These are phyloP conservation scores for Pluvialis apricaria DNA, from an alignment of 2,113 vertebrate species.

Conservation along the genomic window DNA sequence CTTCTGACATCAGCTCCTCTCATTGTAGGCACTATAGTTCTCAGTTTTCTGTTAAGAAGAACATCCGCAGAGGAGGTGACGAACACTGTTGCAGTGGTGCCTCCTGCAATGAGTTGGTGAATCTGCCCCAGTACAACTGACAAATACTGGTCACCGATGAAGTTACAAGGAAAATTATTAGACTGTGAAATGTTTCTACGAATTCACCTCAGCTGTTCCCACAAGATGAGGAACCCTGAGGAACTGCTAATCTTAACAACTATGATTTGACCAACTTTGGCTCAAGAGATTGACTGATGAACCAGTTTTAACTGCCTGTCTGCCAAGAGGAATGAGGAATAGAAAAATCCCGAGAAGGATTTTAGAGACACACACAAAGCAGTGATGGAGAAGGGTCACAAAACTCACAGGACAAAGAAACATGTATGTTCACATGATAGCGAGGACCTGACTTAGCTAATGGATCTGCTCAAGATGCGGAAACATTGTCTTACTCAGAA, in stretches of 20 bases:
- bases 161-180: not conserved
- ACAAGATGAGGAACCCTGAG: not conserved
- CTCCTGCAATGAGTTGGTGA: not conserved
- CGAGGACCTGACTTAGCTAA: not conserved
- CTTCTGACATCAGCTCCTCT: not conserved
- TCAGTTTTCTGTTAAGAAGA: not conserved
- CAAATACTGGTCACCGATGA: not conserved
- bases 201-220: not conserved
- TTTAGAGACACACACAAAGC: not conserved
- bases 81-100: not conserved
- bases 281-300: not conserved
- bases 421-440: accelerated
- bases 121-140: not conserved
- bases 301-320: not conserved
- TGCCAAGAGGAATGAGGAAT: not conserved
- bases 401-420: not conserved
- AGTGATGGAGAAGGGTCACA: not conserved
- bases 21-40: not conserved
- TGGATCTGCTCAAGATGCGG: not conserved
- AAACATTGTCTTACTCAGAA: not conserved
- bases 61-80: not conserved
- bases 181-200: not conserved
- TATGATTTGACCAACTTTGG: not conserved
- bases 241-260: not conserved
- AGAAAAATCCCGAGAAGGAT: not conserved